phyloP scores from a whole-genome alignment of 2,113 vertebrate genomes.

The Okapia johnstoni region DNA sequence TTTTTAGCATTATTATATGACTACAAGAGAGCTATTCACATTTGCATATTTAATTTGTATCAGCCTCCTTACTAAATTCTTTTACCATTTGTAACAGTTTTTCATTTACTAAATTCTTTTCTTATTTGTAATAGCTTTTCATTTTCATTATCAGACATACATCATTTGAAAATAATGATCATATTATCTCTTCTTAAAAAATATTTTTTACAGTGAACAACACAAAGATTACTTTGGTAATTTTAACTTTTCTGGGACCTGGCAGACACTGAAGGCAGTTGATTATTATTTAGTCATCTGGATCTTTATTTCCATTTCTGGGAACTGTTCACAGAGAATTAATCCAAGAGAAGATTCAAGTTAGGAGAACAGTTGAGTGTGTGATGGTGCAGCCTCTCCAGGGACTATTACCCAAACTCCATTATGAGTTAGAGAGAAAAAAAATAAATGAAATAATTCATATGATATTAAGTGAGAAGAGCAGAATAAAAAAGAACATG shows the following conservation, averaged over 20 bases:
- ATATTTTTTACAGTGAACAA: background rate
- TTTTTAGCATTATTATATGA: too few species aligned
- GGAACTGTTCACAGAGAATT: background rate
- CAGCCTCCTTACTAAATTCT: background rate
- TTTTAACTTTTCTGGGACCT: background rate
- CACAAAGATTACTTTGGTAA: too few species aligned
- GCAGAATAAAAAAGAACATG: background rate
- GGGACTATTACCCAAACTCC: background rate
- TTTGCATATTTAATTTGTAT: background rate
- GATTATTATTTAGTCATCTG: background rate
- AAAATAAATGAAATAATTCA: background rate
- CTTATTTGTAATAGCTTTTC: background rate
- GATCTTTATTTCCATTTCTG: background rate
- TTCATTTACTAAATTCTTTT: background rate
- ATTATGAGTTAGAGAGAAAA: background rate
- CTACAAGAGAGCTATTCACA: background rate
- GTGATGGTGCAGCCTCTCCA: background rate
- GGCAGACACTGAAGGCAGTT: background rate
- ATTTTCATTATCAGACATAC: background rate
- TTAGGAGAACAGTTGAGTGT: background rate
- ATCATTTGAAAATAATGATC: background rate
- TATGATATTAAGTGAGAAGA: background rate
- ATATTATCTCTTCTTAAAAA: background rate
- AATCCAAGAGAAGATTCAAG: background rate
- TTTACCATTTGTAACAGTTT: background rate